These are phyloP conservation scores for Drosophila parthenogenetica DNA, from an alignment of 2,888 invertebrate genomes.

Conservation along the genomic window DNA sequence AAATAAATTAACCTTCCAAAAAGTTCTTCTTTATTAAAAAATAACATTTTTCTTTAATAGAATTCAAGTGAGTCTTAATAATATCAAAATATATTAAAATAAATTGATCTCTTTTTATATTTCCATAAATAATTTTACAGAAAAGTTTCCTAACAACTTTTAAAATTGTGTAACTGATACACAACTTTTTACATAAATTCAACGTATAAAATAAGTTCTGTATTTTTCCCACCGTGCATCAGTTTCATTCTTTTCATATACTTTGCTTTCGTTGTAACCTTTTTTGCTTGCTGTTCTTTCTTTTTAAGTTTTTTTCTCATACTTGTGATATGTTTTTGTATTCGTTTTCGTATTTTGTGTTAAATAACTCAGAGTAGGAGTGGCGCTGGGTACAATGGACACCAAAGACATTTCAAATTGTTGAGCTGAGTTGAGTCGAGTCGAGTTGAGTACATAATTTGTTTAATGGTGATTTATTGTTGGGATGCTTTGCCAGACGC, in stretches of 20 bases:
- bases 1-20: not conserved
- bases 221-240: slow-evolving; percentile 23
- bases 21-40: not conserved
- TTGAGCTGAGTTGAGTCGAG: slow-evolving; percentile 74
- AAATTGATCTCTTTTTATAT: too few species aligned
- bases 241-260: slow-evolving; percentile 17
- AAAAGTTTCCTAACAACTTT: not conserved
- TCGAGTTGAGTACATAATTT: slow-evolving; percentile 78
- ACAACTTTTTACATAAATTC: not conserved
- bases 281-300: not conserved
- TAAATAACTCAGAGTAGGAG: slow-evolving; percentile 32
- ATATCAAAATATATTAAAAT: too few species aligned
- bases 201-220: too few species aligned
- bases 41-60: too few species aligned
- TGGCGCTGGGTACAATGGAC: slow-evolving; percentile 57
- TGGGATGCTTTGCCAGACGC: slow-evolving; percentile 41
- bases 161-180: too few species aligned
- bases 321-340: slow-evolving; percentile 10
- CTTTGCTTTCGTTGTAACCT: slow-evolving; percentile 15
- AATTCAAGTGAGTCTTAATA: too few species aligned
- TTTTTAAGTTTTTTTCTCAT: slow-evolving; percentile 5
- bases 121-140: not conserved
- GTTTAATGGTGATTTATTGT: slow-evolving; percentile 79
- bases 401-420: slow-evolving; percentile 65
- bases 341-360: slow-evolving; percentile 26